Percentiles rank a stretch among this genome's conserved stretches.
Evolutionary conservation across 2,888 invertebrate species (phyloP).

Genomic region (Xiphydria camelus): DNA sequence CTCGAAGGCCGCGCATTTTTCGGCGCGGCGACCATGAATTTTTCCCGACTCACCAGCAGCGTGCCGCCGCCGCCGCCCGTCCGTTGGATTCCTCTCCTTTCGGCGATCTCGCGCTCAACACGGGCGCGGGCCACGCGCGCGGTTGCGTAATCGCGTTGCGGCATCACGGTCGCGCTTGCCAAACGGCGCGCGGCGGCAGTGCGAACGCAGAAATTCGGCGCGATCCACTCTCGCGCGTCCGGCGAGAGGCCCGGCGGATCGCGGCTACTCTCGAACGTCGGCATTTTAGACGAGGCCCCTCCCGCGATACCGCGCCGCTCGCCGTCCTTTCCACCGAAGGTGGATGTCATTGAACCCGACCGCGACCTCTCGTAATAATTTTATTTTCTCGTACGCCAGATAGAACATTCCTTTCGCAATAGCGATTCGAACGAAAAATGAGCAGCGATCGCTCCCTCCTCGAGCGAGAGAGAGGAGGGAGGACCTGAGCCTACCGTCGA

Average conservation of each 20-base stretch:
- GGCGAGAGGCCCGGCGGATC: not conserved
- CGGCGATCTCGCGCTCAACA: no score
- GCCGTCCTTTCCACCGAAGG: not conserved
- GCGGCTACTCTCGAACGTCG: not conserved
- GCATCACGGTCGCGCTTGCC: not conserved
- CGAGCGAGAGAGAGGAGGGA: no score
- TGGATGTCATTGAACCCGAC: slow-evolving; percentile 29
- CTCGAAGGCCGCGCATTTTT: no score
- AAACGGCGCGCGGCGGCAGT: not conserved
- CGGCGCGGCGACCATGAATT: no score
- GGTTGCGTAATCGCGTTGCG: no score
- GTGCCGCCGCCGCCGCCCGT: no score
- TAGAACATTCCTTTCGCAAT: slow-evolving; percentile 1
- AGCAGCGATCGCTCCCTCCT: no score
- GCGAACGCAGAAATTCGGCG: not conserved
- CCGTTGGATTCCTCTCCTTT: no score
- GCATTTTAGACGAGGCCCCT: not conserved
- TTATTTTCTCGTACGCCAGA: slow-evolving; percentile 17
- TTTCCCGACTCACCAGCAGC: no score
- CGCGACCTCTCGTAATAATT: slow-evolving; percentile 31
- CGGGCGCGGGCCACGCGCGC: no score
- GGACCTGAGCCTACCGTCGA: no score
- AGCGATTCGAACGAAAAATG: not conserved
- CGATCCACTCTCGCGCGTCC: not conserved
- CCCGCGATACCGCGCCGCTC: not conserved